Conservation (phyloP, 2,888 invertebrate genomes). For the Coelinius sp. region DNA sequence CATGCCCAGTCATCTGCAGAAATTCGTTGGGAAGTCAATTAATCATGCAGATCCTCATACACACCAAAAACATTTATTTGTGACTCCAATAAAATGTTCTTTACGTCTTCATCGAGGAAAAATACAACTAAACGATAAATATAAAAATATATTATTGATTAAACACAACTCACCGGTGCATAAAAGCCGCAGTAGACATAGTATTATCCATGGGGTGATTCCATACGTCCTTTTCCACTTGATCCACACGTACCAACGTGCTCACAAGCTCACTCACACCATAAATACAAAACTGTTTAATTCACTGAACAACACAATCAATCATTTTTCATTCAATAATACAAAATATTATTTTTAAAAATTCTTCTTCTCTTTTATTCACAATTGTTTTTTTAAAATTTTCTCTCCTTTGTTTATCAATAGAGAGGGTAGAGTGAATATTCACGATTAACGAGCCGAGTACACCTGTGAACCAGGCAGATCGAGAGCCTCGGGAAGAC, state of each 20-base stretch:
- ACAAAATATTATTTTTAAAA: neutral
- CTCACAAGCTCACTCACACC: conserved; percentile 7
- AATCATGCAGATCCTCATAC: neutral
- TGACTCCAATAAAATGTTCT: neutral
- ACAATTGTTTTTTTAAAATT: too few relatives aligned
- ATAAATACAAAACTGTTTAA: neutral
- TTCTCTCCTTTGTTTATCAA: neutral
- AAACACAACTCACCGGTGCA: conserved; percentile 60
- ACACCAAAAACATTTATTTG: neutral
- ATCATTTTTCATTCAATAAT: neutral
- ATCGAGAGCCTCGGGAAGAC: conserved; percentile 59
- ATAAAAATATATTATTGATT: neutral
- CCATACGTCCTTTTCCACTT: conserved; percentile 55
- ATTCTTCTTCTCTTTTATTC: too few relatives aligned
- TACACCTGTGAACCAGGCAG: conserved; percentile 51
- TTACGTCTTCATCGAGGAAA: too few relatives aligned
- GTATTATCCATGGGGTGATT: conserved; percentile 69
- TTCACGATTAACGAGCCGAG: neutral
- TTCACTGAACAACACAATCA: conserved; percentile 1
- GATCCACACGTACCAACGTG: conserved; percentile 4
- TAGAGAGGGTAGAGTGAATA: neutral
- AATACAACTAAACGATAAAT: neutral
- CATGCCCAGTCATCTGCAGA: neutral
- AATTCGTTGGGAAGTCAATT: neutral
- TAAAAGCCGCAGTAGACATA: conserved; percentile 69